Base-by-base conservation (phyloP, 2,888 invertebrate genomes). In the Branchellion lobata region DNA sequence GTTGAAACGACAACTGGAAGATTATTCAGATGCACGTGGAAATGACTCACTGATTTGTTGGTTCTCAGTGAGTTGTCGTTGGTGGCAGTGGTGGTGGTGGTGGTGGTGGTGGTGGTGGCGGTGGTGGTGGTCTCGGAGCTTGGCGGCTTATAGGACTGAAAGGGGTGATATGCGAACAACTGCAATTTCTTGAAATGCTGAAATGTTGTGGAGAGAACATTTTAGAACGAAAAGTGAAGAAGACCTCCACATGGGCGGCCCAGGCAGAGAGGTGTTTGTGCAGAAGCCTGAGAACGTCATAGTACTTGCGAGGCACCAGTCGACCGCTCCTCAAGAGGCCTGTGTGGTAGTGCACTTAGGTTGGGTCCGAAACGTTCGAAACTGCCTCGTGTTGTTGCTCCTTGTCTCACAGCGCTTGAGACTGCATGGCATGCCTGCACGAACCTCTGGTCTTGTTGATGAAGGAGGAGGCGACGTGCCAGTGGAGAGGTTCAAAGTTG, bases 401-500 rank as follows among this genome's bases (percentile, higher is more conserved):
- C 5, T 40, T 40, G 14, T 40, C 40, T 8, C n/a, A n/a, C n/a
- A n/a, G n/a, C n/a, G n/a, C n/a, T n/a, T n/a, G n/a, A n/a, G n/a
- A n/a, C n/a, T n/a, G n/a, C n/a, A n/a, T n/a, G n/a, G n/a, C 21
- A 76, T 31, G 40, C 5, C 53, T 31, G 34, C 5, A 40, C 34
- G 27, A n/a, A 79, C 79, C 53, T 72, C 47, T 80, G 8, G 68
- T n/a, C 33, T 1, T 68, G 1, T 61, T 36, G 24, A 33, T 51
- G 47, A 80, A 57, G n/a, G 18, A 34, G 18, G 27, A 29, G 29
- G 68, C 80, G 31, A 76, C 80, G 33, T 65, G 76, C 80, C 80
- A 80, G 53, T 80, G 80, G 27, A 80, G 61, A 29, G 76, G 53
- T 36, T 80, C 80, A 53, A 76, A 80, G 75, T 80, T 75, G 27